Percentiles rank a stretch among this genome's conserved stretches.
Conservation (phyloP, 2,888 invertebrate species). For the Leptura quadrifasciata region DNA sequence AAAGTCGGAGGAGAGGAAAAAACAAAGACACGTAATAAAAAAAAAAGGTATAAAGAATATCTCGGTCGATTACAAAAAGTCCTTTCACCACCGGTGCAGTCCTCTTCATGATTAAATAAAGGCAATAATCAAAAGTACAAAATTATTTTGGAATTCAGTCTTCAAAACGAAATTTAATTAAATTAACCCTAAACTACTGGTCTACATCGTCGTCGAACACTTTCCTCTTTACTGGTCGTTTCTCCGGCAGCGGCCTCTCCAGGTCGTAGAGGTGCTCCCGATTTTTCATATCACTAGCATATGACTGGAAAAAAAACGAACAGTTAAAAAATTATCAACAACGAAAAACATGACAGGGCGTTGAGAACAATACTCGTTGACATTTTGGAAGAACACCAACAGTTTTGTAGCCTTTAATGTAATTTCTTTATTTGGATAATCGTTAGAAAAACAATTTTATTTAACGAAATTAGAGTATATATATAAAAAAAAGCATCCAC, state of each 20-base stretch:
- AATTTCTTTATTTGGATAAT: too few relatives aligned
- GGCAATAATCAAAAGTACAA: slow-evolving; percentile 2
- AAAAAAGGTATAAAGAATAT: not conserved
- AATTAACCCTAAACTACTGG: slow-evolving; percentile 44
- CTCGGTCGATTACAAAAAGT: not conserved
- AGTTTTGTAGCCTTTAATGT: too few relatives aligned
- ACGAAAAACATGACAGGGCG: too few relatives aligned
- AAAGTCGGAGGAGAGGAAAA: slow-evolving; percentile 19
- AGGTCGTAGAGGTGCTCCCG: slow-evolving; percentile 75
- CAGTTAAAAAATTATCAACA: slow-evolving; percentile 19
- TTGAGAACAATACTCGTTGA: too few relatives aligned
- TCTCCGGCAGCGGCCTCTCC: slow-evolving; percentile 69
- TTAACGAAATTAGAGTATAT: too few relatives aligned
- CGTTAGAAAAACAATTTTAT: too few relatives aligned
- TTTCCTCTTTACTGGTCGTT: slow-evolving; percentile 66
- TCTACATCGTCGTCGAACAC: slow-evolving; percentile 51
- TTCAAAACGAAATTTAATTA: slow-evolving; percentile 55
- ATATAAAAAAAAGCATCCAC: too few relatives aligned
- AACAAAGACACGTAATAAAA: not conserved
- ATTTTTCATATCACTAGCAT: slow-evolving; percentile 75
- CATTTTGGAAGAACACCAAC: too few relatives aligned
- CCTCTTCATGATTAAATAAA: slow-evolving; percentile 14
- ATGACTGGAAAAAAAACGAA: slow-evolving; percentile 72
- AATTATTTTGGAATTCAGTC: slow-evolving; percentile 58
- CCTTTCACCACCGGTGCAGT: not conserved